Evolutionary conservation across 37 sponge, comb jelly and placozoan species (phyloP).

Genomic region (Agelas oroides): DNA sequence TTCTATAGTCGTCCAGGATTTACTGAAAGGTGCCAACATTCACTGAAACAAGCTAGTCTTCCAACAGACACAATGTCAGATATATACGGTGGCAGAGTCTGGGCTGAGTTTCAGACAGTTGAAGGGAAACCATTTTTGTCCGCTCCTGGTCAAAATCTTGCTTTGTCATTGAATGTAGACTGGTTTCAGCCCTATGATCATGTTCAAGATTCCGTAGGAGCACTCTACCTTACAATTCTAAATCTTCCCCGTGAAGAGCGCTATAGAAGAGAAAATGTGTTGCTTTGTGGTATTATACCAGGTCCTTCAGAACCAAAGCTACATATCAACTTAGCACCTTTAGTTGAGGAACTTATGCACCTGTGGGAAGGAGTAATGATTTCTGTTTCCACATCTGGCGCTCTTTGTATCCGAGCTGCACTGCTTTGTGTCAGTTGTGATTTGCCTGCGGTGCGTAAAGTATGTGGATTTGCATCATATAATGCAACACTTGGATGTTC

Average conservation of each 20-base stretch:
- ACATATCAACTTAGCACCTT: constrained; percentile 39
- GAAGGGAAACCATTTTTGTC: too few species aligned
- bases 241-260: constrained; percentile 48
- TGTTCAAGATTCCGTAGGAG: constrained; percentile 54
- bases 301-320: constrained; percentile 53
- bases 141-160: too few species aligned
- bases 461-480: constrained; percentile 46
- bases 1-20: too few species aligned
- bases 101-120: too few species aligned
- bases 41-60: too few species aligned
- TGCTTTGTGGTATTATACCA: constrained; percentile 58
- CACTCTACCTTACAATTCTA: constrained; percentile 46
- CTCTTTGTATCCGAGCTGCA: constrained; percentile 13
- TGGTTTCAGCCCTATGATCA: constrained; percentile 66
- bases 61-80: too few species aligned
- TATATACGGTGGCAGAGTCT: too few species aligned
- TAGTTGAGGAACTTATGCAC: constrained; percentile 31
- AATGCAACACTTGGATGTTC: constrained; percentile 60
- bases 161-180: constrained; percentile 62
- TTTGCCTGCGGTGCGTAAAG: constrained; percentile 47
- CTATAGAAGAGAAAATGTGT: constrained; percentile 46
- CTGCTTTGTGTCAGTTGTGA: constrained; percentile 43
- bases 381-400: not conserved
- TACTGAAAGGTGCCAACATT: too few species aligned
- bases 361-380: constrained; percentile 34